Evolutionary conservation across 2,888 invertebrate genomes (phyloP), one percentile per base, ranked within the genome.

Genomic region (Macaria notata): DNA sequence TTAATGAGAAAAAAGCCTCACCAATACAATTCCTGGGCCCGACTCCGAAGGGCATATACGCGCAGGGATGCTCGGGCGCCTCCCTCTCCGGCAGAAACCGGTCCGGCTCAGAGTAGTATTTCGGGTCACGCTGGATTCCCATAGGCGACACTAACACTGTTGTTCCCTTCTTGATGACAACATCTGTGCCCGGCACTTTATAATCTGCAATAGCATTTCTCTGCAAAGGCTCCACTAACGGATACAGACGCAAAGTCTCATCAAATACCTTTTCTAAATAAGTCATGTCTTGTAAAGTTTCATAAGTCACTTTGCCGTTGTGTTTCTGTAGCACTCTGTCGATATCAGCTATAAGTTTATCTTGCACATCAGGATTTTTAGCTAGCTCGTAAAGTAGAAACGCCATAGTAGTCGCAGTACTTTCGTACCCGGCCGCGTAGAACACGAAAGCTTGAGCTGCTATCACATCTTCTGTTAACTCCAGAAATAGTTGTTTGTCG

Each of bases 1-100:
- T 19, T 19, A 19, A 19, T 19, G 19, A 19, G 19, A 19, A 19
- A 19, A 19, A 19, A 19, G 2, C n/a, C 80, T 76, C 69, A 88
- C 87, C 88, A 7, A 87, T 84, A 60, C 88, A 90, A 56, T 83
- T 83, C 48, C 89, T 72, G 3, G 86, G 87, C 5, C 88, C 88
- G 31, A 76, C 72, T 44, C 88, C 88, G 62, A 89, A 89, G 4
- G 88, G 86, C 52, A 88, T 54, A 60, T 79, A 89, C 3, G 81
- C 81, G 61, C 81, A 84, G 0, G 78, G 66, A 56, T 81, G 83
- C 3, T 83, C 79, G 0, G 76, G 56, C 29, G 74, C 69, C 39
- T 47, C 44, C 6, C 54, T 46, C 29, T 59, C 58, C 1, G 54
- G 58, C 41, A 50, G 43, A 70, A 92, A 92, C 56, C 89, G 74